Evolutionary conservation across 92 coral and sea anemone species (phyloP).

Genomic region (Palythoa heliodiscus): DNA sequence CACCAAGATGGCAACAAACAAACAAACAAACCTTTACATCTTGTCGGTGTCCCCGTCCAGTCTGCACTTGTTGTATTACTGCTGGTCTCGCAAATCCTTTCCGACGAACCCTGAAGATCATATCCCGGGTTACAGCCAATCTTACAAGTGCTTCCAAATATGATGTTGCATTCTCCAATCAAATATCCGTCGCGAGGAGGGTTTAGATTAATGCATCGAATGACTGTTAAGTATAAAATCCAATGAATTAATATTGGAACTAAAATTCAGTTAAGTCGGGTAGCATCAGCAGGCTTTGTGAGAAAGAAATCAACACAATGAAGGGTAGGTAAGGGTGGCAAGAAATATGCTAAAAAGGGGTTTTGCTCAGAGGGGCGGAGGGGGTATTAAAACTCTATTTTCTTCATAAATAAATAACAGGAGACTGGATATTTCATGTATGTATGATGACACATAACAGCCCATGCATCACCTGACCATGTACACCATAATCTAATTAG

Average conservation of each 20-base stretch:
- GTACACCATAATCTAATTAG: no score
- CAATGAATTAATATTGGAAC: neutral
- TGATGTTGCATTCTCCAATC: neutral
- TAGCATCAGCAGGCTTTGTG: no score
- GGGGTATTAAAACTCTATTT: no score
- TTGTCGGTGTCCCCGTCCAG: conserved; percentile 1
- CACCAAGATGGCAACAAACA: neutral
- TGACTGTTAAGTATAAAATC: neutral
- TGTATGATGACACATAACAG: no score
- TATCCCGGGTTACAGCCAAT: neutral
- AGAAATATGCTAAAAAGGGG: no score
- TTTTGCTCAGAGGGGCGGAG: no score
- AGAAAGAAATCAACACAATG: no score
- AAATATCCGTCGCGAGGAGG: neutral
- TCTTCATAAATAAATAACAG: no score
- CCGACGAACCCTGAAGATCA: neutral
- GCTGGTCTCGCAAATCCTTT: neutral
- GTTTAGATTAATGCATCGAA: neutral
- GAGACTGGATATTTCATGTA: no score
- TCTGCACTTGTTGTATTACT: conserved; percentile 19
- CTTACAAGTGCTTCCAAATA: conserved; percentile 5
- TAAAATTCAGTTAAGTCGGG: neutral
- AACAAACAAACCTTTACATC: conserved; percentile 1
- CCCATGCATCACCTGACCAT: no score
- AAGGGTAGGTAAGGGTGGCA: no score